Percentiles rank a stretch among this genome's conserved stretches.
Evolutionary conservation across 2,113 vertebrate genomes (phyloP).

Genomic region (Chaenocephalus aceratus): DNA sequence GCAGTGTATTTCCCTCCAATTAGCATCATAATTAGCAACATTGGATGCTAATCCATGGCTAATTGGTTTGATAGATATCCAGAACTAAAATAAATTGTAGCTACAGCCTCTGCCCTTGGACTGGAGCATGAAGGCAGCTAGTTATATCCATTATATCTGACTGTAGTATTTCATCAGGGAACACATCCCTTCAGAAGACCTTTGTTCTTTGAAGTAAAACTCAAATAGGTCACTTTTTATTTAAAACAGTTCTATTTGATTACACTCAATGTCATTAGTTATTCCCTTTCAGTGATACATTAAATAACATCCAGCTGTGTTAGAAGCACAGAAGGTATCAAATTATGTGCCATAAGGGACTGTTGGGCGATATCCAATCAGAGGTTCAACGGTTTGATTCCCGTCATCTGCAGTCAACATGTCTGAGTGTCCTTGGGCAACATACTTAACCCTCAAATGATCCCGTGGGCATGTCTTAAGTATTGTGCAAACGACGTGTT

Average conservation of each 20-base stretch:
- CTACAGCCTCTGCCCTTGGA: slow-evolving; percentile 35
- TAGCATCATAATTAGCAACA: slow-evolving; percentile 62
- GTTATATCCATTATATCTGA: not conserved
- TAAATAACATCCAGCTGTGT: not conserved
- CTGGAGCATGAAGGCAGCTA: slow-evolving; percentile 7
- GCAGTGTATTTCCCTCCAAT: slow-evolving; percentile 52
- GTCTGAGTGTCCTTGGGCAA: no score
- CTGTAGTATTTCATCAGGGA: not conserved
- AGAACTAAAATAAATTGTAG: slow-evolving; percentile 19
- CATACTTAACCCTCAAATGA: no score
- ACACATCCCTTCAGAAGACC: not conserved
- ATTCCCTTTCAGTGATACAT: not conserved
- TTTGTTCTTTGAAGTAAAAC: not conserved
- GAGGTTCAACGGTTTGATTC: no score
- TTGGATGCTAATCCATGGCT: slow-evolving; percentile 54
- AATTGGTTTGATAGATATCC: slow-evolving; percentile 55
- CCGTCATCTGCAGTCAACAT: no score
- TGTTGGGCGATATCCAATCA: no score
- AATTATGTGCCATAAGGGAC: no score
- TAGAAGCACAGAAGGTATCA: not conserved
- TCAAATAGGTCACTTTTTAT: not conserved
- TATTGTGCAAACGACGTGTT: not conserved
- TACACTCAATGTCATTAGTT: not conserved
- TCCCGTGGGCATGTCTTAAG: no score
- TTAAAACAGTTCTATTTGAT: not conserved